phyloP scores from a whole-genome alignment of 1,140 invertebrate species.

The Plectrocnemia conspersa region DNA sequence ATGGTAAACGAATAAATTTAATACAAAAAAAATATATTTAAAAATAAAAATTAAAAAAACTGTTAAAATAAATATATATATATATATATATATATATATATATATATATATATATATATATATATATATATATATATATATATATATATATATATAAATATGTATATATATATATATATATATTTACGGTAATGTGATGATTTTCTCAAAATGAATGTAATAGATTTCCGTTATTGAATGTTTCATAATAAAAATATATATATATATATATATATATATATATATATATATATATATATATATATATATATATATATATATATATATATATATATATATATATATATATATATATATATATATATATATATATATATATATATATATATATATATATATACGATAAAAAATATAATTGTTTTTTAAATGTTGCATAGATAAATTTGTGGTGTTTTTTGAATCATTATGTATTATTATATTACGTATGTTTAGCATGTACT shows the following conservation, averaged over 20 bases:
- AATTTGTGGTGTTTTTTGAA: too few species aligned
- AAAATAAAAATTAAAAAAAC: neutral
- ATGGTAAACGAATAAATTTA: neutral
- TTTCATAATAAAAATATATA: neutral
- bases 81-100: neutral
- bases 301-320: neutral
- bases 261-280: neutral
- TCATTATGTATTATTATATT: too few species aligned
- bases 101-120: neutral
- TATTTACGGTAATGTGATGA: neutral
- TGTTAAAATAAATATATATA: neutral
- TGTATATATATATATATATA: neutral
- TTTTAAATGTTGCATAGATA: too few species aligned
- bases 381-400: neutral
- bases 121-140: slow-evolving; percentile 5
- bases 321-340: neutral
- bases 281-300: neutral
- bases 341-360: neutral
- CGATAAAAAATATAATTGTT: neutral
- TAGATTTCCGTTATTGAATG: neutral
- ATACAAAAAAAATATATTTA: neutral
- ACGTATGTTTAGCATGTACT: too few species aligned
- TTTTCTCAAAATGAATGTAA: neutral
- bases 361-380: neutral
- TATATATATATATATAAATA: neutral